These are phyloP conservation scores for Nebria ingens DNA, from an alignment of 1,140 invertebrate species.

Conservation along the genomic window DNA sequence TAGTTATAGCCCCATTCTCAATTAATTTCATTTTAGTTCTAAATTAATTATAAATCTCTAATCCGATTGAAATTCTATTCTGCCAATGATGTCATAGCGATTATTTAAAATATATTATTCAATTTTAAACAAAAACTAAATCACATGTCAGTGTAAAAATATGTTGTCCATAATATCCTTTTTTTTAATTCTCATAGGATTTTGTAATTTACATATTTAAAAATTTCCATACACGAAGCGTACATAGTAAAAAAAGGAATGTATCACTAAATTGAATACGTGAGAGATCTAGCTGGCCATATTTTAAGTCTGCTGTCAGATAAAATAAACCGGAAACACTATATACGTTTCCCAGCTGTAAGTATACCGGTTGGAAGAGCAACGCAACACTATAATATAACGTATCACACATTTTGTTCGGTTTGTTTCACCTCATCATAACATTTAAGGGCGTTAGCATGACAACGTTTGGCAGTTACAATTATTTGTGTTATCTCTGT, in stretches of 20 bases:
- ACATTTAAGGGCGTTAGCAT: too few relatives aligned
- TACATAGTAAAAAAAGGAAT: slow-evolving; percentile 1
- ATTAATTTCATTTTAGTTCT: neutral
- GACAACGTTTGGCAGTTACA: too few relatives aligned
- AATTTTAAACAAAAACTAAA: slow-evolving; percentile 7
- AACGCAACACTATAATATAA: too few relatives aligned
- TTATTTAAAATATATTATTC: neutral
- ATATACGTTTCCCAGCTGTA: neutral
- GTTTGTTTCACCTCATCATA: too few relatives aligned
- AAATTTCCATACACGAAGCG: slow-evolving; percentile 4
- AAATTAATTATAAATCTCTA: neutral
- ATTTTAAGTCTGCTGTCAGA: slow-evolving; percentile 6
- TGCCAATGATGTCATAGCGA: neutral
- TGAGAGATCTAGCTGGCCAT: slow-evolving; percentile 6
- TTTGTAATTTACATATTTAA: slow-evolving; percentile 6
- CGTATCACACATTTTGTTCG: too few relatives aligned
- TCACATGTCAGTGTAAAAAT: neutral
- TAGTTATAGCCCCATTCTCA: neutral
- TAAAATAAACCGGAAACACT: slow-evolving; percentile 3
- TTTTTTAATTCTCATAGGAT: neutral
- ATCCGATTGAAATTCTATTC: neutral
- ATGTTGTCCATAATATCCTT: neutral
- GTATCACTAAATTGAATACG: slow-evolving; percentile 7
- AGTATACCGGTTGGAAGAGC: neutral
- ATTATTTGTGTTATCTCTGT: too few relatives aligned